A percentile compares a stretch with the other conserved stretches of the same genome.
phyloP scores from a whole-genome alignment of 1,140 invertebrate genomes.

The Agrypnia vestita region DNA sequence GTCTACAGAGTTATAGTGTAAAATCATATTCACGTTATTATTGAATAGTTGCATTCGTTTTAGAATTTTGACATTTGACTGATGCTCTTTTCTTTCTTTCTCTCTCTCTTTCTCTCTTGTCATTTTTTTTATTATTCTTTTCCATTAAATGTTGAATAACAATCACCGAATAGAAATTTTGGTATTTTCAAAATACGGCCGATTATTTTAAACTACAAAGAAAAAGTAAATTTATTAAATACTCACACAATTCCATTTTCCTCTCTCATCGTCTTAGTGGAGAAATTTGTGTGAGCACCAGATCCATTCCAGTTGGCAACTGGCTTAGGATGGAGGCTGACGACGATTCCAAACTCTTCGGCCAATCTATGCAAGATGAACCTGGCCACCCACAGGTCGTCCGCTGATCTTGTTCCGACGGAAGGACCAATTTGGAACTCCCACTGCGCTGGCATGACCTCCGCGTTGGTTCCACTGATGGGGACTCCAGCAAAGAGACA shows the following conservation, averaged over 20 bases:
- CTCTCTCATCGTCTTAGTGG: constrained; percentile 86
- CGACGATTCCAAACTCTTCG: constrained; percentile 89
- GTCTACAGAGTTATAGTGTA: too few species aligned
- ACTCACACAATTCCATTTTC: constrained; percentile 77
- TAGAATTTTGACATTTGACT: too few species aligned
- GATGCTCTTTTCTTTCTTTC: too few species aligned
- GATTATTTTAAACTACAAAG: too few species aligned
- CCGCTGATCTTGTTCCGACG: constrained; percentile 84
- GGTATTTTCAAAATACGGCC: neutral
- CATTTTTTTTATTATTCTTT: too few species aligned
- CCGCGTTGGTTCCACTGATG: constrained; percentile 89
- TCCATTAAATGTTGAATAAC: too few species aligned
- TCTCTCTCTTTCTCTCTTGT: too few species aligned
- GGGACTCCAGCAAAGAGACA: constrained; percentile 89
- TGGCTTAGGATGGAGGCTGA: constrained; percentile 88
- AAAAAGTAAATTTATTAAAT: neutral
- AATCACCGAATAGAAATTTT: too few species aligned
- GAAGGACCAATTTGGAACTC: constrained; percentile 83
- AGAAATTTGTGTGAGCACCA: constrained; percentile 88
- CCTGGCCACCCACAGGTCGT: constrained; percentile 89
- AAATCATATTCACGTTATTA: too few species aligned
- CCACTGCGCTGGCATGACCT: constrained; percentile 91
- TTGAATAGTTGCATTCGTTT: too few species aligned
- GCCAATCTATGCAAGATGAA: constrained; percentile 87
- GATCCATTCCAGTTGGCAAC: constrained; percentile 91